Evolutionary conservation across 2,888 invertebrate species (phyloP), one percentile per base, ranked within the genome.

Genomic region (Allygus modestus): DNA sequence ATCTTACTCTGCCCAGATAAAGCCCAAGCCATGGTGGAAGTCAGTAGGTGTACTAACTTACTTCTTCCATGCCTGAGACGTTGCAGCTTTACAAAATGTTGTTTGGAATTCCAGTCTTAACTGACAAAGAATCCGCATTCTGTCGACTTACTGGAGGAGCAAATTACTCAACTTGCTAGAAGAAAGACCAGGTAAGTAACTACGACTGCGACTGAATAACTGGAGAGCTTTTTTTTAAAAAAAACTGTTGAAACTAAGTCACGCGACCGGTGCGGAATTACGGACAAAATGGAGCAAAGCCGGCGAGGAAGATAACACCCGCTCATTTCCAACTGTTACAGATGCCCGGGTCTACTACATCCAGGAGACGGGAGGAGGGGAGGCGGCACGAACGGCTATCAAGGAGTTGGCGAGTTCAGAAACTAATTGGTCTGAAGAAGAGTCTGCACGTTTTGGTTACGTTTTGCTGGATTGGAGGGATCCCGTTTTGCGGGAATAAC

Each of bases 291-390:
- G 58, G 20, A 58, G 26, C 46, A 9, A 1, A 15, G 17, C 9
- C 37, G 37, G 37, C 37, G 37, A n/a, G 37, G 37, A 37, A 9
- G 46, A 23, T 15, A 51, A 54, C 54, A 54, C 54, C 65, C 65
- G 65, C 65, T 65, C 65, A 65, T 65, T 65, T 28, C 28, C 65
- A 65, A 65, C 65, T 65, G 65, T 65, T 65, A 65, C 65, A 15
- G 65, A 65, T 26, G 31, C 65, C 26, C 12, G 9, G 58, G 5
- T 12, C 58, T 58, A 1, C 58, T 7, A 23, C 20, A 23, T 58
- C 23, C 58, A 58, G 7, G 28, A 0, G 54, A 20, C 20, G 23
- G 23, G 54, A 46, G 46, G 46, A 12, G 46, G 46, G 46, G 46
- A 12, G 46, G 46, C 1, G 46, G 46, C 46, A 46, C 12, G 17